phyloP scores from a whole-genome alignment of 2,113 vertebrate species.

The Poeciliopsis retropinna region DNA sequence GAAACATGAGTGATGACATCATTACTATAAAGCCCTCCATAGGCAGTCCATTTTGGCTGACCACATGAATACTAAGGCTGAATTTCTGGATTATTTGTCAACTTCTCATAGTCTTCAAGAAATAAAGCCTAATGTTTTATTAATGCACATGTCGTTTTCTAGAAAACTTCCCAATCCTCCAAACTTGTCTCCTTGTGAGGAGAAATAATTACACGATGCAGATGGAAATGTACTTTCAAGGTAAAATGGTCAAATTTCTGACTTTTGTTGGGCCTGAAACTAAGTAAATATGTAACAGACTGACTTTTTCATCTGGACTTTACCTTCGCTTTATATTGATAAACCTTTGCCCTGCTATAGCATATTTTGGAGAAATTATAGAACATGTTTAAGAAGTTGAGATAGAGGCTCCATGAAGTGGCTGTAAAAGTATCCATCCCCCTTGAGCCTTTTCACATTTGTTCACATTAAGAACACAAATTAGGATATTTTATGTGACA shows the following conservation, averaged over 20 bases:
- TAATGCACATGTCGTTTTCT: neutral
- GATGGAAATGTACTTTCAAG: too few species aligned
- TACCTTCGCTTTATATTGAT: neutral
- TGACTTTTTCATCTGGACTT: neutral
- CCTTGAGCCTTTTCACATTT: neutral
- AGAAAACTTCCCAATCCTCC: neutral
- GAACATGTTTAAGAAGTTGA: neutral
- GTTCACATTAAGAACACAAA: neutral
- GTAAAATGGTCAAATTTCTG: neutral
- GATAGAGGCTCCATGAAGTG: neutral
- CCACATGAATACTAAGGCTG: neutral
- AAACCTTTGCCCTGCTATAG: neutral
- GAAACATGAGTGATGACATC: neutral
- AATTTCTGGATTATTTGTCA: slow-evolving; percentile 3
- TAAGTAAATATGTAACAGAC: neutral
- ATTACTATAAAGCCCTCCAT: neutral
- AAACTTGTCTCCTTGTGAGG: neutral
- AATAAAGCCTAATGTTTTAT: neutral
- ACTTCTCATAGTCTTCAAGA: neutral
- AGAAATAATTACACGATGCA: neutral
- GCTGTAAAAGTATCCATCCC: neutral
- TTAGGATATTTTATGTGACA: neutral
- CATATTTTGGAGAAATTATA: neutral
- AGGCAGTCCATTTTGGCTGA: neutral
- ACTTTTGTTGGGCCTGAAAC: neutral